These are phyloP conservation scores for Thaleichthys pacificus DNA, from an alignment of 2,797 vertebrate species.

Conservation along the genomic window DNA sequence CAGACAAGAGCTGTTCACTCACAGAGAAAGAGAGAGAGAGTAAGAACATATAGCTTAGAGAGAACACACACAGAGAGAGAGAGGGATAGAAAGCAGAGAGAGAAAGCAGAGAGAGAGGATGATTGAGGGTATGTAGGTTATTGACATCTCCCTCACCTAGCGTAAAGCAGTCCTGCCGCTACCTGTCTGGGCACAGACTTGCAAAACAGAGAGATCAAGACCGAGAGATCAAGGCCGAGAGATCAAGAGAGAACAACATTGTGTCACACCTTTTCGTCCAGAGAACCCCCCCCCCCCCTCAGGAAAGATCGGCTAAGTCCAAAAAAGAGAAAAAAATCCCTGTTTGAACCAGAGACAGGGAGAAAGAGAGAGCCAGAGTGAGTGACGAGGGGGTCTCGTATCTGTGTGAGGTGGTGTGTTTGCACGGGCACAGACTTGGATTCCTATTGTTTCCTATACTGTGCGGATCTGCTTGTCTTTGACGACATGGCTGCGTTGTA, in stretches of 20 bases:
- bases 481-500: constrained; percentile 4
- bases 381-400: neutral
- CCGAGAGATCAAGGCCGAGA: too few relatives aligned
- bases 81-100: neutral
- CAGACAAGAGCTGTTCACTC: constrained; percentile 59
- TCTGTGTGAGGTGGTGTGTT: neutral
- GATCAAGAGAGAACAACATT: too few relatives aligned
- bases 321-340: neutral
- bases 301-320: too few relatives aligned
- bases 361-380: constrained; percentile 8
- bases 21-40: constrained; percentile 38
- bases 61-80: neutral
- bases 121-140: neutral
- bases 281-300: neutral
- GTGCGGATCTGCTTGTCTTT: neutral
- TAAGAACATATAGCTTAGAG: too few relatives aligned
- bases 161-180: constrained; percentile 4
- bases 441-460: neutral
- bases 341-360: constrained; percentile 9
- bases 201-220: constrained; percentile 18
- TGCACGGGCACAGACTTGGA: neutral
- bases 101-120: neutral
- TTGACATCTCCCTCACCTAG: too few relatives aligned
- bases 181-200: neutral
- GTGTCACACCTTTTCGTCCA: too few relatives aligned